A percentile compares a stretch with the other conserved stretches of the same genome.
These are phyloP conservation scores for Spilosoma lubricipeda DNA, from an alignment of 2,888 invertebrate species.

Conservation along the genomic window DNA sequence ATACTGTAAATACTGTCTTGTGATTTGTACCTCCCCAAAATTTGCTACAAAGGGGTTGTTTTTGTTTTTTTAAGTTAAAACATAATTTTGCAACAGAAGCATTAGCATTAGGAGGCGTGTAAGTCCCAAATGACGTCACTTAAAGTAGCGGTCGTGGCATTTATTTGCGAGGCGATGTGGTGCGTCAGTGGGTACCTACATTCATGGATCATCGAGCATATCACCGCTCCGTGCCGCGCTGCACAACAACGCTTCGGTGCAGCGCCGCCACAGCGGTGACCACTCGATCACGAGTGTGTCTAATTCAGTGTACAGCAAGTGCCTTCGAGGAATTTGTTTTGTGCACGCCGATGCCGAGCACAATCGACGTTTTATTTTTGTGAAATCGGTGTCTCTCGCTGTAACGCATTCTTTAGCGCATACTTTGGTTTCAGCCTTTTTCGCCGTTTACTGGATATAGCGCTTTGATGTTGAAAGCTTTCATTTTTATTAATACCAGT, in stretches of 20 bases:
- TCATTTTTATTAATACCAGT: conserved; percentile 42
- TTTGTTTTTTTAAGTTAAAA: neutral
- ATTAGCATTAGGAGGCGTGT: conserved; percentile 28
- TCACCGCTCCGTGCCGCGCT: neutral
- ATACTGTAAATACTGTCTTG: neutral
- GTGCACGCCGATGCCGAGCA: conserved; percentile 74
- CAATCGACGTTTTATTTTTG: conserved; percentile 81
- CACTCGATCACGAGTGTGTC: conserved; percentile 81
- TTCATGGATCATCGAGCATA: conserved; percentile 69
- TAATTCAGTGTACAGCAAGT: conserved; percentile 81
- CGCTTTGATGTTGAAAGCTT: conserved; percentile 64
- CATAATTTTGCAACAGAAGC: conserved; percentile 14
- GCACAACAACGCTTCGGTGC: conserved; percentile 32
- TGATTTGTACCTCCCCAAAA: neutral
- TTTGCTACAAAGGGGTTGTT: neutral
- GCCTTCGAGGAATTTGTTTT: conserved; percentile 82
- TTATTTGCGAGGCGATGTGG: conserved; percentile 48
- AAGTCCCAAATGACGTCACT: conserved; percentile 35
- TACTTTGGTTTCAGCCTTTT: conserved; percentile 74
- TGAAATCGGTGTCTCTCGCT: conserved; percentile 73
- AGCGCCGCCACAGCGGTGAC: conserved; percentile 46
- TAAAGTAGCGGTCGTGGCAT: conserved; percentile 19
- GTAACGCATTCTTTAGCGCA: conserved; percentile 70
- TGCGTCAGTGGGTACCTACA: conserved; percentile 49
- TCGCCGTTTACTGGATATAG: conserved; percentile 60